Conservation (phyloP, 2,888 invertebrate genomes). For the Hirtodrosophila duncani region DNA sequence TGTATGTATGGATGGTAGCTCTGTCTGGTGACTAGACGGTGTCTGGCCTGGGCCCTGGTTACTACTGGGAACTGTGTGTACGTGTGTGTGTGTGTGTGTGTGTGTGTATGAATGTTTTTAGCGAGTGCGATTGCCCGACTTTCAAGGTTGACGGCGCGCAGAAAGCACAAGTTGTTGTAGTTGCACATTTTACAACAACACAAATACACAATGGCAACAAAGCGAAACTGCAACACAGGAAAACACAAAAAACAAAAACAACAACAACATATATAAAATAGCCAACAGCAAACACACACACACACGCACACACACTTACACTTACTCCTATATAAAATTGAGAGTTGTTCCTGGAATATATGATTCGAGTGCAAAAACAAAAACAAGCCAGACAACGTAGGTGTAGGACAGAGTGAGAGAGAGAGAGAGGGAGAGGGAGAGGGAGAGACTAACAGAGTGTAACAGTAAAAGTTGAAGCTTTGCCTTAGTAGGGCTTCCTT, state of each 20-base stretch:
- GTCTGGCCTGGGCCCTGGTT: background rate
- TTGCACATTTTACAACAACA: background rate
- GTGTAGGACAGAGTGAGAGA: too few relatives aligned
- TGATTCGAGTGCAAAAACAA: too few relatives aligned
- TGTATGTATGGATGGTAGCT: too few relatives aligned
- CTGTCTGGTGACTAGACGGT: constrained; percentile 23
- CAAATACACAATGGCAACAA: constrained; percentile 36
- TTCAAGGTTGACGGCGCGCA: constrained; percentile 62
- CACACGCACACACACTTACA: too few relatives aligned
- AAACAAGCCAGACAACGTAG: too few relatives aligned
- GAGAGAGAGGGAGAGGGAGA: background rate
- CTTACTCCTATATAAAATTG: too few relatives aligned
- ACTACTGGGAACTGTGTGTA: background rate
- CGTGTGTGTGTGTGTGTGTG: constrained; percentile 11
- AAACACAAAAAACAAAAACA: background rate
- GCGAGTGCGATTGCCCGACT: constrained; percentile 60
- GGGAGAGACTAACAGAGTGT: too few relatives aligned
- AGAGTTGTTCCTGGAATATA: too few relatives aligned
- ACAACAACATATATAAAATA: background rate
- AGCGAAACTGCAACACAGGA: constrained; percentile 25
- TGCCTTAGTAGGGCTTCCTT: too few relatives aligned
- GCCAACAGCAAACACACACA: background rate
- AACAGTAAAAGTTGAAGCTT: too few relatives aligned
- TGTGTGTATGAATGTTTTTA: constrained; percentile 15
- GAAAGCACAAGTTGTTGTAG: constrained; percentile 43